These are phyloP conservation scores for Venusia cambrica DNA, from an alignment of 2,888 invertebrate species.

Conservation along the genomic window DNA sequence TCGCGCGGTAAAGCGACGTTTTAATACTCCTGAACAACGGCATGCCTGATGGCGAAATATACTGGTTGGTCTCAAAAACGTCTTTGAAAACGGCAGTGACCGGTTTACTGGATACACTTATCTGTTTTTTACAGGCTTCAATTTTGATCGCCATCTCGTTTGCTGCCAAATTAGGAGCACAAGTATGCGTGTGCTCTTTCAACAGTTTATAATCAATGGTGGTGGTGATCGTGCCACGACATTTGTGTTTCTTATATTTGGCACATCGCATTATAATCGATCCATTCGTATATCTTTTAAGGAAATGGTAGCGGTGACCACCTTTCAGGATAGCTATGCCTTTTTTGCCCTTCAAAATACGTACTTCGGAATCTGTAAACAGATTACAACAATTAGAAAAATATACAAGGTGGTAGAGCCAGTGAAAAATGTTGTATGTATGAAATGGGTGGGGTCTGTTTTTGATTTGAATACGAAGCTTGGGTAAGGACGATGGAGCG, in stretches of 20 bases:
- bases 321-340: slow-evolving; percentile 4
- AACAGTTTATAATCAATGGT: slow-evolving; percentile 5
- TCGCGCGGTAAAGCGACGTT: slow-evolving; percentile 2
- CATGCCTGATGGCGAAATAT: not conserved
- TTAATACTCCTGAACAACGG: slow-evolving; percentile 7
- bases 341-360: slow-evolving; percentile 3
- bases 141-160: slow-evolving; percentile 9
- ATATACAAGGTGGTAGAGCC: too few species aligned
- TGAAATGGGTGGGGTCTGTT: too few species aligned
- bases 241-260: slow-evolving; percentile 9
- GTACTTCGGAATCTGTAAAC: too few species aligned
- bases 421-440: too few species aligned
- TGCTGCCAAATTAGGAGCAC: slow-evolving; percentile 5
- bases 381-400: too few species aligned
- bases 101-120: not conserved
- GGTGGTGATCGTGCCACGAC: slow-evolving; percentile 3
- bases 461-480: too few species aligned
- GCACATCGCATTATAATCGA: slow-evolving; percentile 6
- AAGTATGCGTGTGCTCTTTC: slow-evolving; percentile 4
- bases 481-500: too few species aligned
- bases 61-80: slow-evolving; percentile 3
- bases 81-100: slow-evolving; percentile 5
- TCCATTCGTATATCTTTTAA: slow-evolving; percentile 4
- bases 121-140: slow-evolving; percentile 4
- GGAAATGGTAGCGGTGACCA: slow-evolving; percentile 6